Evolutionary conservation across 2,113 vertebrate genomes (phyloP), one percentile per base, ranked within the genome.

Genomic region (Grammomys surdaster): DNA sequence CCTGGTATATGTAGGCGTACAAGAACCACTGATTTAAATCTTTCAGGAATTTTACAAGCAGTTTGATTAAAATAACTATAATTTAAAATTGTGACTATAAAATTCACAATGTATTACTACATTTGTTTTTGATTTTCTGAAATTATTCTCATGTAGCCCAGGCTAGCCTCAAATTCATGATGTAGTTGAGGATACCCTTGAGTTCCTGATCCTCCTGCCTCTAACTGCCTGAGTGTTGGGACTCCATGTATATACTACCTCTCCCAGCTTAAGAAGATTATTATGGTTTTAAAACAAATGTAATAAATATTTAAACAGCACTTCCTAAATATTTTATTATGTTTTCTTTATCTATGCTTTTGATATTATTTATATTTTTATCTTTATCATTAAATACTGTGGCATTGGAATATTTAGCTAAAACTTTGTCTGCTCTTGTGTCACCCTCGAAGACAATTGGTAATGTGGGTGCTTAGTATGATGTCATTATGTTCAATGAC

Each of bases 31-130:
- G 40, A 46, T 78, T 78, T 85, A 72, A 84, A 48, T 28, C 58
- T 43, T 91, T 65, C 17, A 95, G 10, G n/a, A 90, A 56, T 86
- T 90, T 93, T 93, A 72, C 24, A 40, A 93, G 43, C 16, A 92
- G 10, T 80, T 81, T 84, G 12, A 91, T 95, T 89, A 95, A 94
- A 33, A 40, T 73, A 75, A 17, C 14, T 22, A 48, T 84, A 95
- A 90, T 95, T 93, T 82, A 40, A 84, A 31, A 26, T 19, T 43
- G n/a, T 63, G 16, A 65, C 63, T 65, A 63, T 85, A 43, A 60
- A 85, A 63, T 85, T 65, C 40, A 85, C n/a, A 43, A 43, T 82
- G 12, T 43, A 31, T 63, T 46, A 17, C n/a, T 43, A 31, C 60
- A 2, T 84, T 63, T 63, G 46, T 85, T 63, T 63, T 63, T 65